These are phyloP conservation scores for Sebastiscus tertius DNA, from an alignment of 2,797 vertebrate genomes.

Conservation along the genomic window DNA sequence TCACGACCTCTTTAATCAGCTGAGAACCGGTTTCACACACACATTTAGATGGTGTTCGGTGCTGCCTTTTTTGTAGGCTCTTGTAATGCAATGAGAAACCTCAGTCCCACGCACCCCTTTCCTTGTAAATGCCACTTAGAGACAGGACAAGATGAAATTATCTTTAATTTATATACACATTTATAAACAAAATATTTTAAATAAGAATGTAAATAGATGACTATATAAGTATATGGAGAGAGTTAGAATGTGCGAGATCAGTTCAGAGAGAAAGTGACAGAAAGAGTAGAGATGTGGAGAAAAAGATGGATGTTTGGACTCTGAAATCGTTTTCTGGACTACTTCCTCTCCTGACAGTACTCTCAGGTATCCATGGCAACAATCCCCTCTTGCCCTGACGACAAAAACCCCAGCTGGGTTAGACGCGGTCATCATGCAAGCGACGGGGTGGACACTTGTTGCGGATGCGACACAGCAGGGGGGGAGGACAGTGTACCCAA, in stretches of 20 bases:
- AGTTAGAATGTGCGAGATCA: conserved; percentile 57
- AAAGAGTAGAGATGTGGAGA: conserved; percentile 35
- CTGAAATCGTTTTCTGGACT: conserved; percentile 48
- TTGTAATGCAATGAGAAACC: conserved; percentile 85
- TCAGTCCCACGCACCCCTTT: conserved; percentile 82
- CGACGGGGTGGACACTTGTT: conserved; percentile 64
- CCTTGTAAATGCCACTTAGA: conserved; percentile 85
- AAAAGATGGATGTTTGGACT: conserved; percentile 50
- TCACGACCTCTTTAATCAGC: conserved; percentile 40
- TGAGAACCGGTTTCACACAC: conserved; percentile 49
- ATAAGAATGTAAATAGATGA: conserved; percentile 84
- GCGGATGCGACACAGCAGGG: conserved; percentile 52
- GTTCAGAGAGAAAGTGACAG: conserved; percentile 41
- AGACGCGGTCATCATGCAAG: conserved; percentile 24
- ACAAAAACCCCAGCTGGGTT: conserved; percentile 31
- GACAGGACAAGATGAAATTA: conserved; percentile 76
- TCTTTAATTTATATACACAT: conserved; percentile 85
- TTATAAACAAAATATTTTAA: conserved; percentile 84
- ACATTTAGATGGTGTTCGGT: conserved; percentile 78
- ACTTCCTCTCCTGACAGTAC: conserved; percentile 71
- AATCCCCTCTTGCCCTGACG: conserved; percentile 26
- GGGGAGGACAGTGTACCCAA: conserved; percentile 11
- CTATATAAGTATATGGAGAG: conserved; percentile 75
- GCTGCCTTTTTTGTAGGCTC: conserved; percentile 82
- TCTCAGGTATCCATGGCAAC: conserved; percentile 80